Percentiles rank a stretch among this genome's conserved stretches.
phyloP scores from a whole-genome alignment of 2,113 vertebrate species.

The Dromaius novaehollandiae region DNA sequence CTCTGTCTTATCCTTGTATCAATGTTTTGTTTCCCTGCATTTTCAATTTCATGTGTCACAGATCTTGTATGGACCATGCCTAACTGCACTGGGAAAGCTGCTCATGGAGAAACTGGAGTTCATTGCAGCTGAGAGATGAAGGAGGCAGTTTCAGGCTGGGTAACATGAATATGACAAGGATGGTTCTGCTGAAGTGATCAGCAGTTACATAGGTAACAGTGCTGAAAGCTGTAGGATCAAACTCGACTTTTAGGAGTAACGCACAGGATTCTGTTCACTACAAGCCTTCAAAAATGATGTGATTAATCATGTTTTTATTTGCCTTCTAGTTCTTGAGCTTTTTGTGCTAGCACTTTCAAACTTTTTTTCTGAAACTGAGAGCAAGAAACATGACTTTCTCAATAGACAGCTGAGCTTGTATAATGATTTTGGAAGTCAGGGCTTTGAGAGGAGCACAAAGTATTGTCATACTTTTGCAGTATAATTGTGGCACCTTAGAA shows the following conservation, averaged over 20 bases:
- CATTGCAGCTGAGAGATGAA: rapidly evolving
- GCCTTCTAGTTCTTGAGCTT: neutral
- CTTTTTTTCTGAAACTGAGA: neutral
- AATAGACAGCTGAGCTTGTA: neutral
- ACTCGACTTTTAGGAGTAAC: neutral
- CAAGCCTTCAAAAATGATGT: neutral
- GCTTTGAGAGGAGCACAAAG: neutral
- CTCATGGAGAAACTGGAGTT: neutral
- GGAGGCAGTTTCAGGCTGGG: neutral
- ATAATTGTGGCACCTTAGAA: neutral
- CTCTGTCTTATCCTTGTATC: neutral
- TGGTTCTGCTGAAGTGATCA: neutral
- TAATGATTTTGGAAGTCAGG: neutral
- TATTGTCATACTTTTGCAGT: neutral
- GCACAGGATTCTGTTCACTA: neutral
- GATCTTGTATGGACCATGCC: rapidly evolving
- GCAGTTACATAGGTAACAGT: rapidly evolving
- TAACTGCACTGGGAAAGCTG: neutral
- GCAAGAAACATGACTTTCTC: neutral
- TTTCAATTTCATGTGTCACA: rapidly evolving
- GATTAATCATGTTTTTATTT: neutral
- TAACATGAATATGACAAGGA: rapidly evolving
- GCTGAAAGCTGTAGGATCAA: neutral
- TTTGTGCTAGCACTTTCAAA: neutral
- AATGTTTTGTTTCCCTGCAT: neutral